Percentiles rank a stretch among this genome's conserved stretches.
These are phyloP conservation scores for Cherax quadricarinatus DNA, from an alignment of 1,140 invertebrate species.

Conservation along the genomic window DNA sequence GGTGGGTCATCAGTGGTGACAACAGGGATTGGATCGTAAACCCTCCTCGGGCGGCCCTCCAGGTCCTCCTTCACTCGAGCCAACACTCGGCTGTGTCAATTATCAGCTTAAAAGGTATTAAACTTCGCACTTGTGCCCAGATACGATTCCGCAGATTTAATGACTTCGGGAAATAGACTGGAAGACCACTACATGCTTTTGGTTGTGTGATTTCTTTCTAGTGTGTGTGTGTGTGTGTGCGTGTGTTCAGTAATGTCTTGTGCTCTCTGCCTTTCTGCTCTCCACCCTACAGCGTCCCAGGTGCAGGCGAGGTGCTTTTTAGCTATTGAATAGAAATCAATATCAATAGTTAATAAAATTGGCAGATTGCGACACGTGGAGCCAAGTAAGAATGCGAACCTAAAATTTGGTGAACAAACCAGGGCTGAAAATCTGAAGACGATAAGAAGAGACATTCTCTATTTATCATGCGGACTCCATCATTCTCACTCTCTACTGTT, in stretches of 20 bases:
- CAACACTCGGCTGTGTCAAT: constrained; percentile 46
- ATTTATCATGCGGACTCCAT: too few species aligned
- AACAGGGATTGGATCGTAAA: neutral
- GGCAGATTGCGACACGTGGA: too few species aligned
- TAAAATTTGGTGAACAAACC: too few species aligned
- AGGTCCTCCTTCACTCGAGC: neutral
- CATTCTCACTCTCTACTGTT: too few species aligned
- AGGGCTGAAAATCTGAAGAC: too few species aligned
- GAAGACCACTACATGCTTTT: neutral
- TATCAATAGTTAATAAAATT: too few species aligned
- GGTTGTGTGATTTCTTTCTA: neutral
- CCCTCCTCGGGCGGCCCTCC: neutral
- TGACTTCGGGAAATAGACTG: neutral
- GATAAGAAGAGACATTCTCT: too few species aligned
- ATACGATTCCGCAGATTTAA: neutral
- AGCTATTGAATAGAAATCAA: too few species aligned
- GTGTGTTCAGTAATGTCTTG: too few species aligned
- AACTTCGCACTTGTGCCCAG: neutral
- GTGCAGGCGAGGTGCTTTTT: too few species aligned
- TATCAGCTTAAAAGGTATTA: constrained; percentile 28
- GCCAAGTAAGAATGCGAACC: too few species aligned
- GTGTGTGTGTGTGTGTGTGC: neutral
- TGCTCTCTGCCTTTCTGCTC: neutral
- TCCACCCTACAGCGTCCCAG: too few species aligned
- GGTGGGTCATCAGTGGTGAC: neutral